A percentile compares a stretch with the other conserved stretches of the same genome.
phyloP scores from a whole-genome alignment of 2,797 vertebrate species.

The Enoplosus armatus region DNA sequence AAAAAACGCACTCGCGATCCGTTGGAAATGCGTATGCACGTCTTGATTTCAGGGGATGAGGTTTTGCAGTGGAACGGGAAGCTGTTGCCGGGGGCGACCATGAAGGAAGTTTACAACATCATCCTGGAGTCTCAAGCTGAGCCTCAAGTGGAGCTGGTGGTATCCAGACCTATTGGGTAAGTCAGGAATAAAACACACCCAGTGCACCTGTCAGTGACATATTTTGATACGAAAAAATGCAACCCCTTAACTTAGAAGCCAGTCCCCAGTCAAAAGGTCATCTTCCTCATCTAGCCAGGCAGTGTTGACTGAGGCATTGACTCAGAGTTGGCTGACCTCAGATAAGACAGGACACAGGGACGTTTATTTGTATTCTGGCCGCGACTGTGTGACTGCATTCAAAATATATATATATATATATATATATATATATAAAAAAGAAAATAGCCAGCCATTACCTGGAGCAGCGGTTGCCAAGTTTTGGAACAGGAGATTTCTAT shows the following conservation, averaged over 20 bases:
- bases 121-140: conserved; percentile 98
- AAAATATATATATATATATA: too few relatives aligned
- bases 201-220: fast-evolving
- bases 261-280: background rate
- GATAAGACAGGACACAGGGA: conserved; percentile 21
- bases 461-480: conserved; percentile 46
- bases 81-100: conserved; percentile 96
- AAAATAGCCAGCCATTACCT: conserved; percentile 41
- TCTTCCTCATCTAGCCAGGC: conserved; percentile 5
- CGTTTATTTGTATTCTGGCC: conserved; percentile 48
- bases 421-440: too few relatives aligned
- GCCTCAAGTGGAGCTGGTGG: conserved; percentile 98
- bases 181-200: conserved; percentile 63
- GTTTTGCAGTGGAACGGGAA: conserved; percentile 99
- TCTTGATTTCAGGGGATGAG: conserved; percentile 92
- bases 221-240: background rate
- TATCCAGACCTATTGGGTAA: conserved; percentile 99
- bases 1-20: background rate
- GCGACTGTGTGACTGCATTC: conserved; percentile 18
- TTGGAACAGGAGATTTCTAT: conserved; percentile 20
- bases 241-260: background rate
- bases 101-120: conserved; percentile 99
- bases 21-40: background rate
- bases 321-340: conserved; percentile 43
- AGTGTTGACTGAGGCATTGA: conserved; percentile 22